Base-by-base conservation (phyloP, 2,113 vertebrate genomes). In the Micronisus gabar region DNA sequence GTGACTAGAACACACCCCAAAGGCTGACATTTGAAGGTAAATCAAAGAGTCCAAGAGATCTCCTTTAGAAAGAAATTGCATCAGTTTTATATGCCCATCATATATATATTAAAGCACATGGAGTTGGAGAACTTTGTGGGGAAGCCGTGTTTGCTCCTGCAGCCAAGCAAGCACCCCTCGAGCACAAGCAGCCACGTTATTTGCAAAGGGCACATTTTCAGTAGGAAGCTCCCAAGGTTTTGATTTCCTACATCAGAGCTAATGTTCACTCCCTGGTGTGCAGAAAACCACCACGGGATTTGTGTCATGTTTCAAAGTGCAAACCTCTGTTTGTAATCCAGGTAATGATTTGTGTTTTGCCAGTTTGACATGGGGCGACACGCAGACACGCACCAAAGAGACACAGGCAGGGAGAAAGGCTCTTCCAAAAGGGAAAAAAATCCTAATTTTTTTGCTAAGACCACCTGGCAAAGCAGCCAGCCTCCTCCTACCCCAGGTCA, bases 31-130 rank as follows among this genome's bases (percentile, higher is more conserved):
- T 26, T 23, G 15, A 43, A 47, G 6, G 13, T 5, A 50, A 87
- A 61, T 14, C 32, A 63, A 45, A 36, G 62, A 11, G 7, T 7
- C 38, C 61, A 40, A 5, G 2, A 74, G 29, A 40, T 38, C 18
- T 10, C 43, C 11, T 63, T 18, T 15, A 27, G 15, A 65, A 79
- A 41, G 14, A 4, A 58, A 52, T 4, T 4, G 7, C 10, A 4
- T 41, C 1, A 0, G 3, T 27, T 88, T 47, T 20, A 9, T 25
- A 2, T 0, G 5, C 4, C 45, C 18, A 6, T 34, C 4, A 0
- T 3, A 1, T 3, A 5, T 14, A 6, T 25, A 22, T 38, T 20
- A 26, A 22, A 56, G 29, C 29, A 8, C 2, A 0, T 0, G 17
- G 76, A 65, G 36, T 0, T 34, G 36, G 30, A 48, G 22, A 10